Conservation (phyloP, 1,140 invertebrate species). For the Cotesia chilonis region DNA sequence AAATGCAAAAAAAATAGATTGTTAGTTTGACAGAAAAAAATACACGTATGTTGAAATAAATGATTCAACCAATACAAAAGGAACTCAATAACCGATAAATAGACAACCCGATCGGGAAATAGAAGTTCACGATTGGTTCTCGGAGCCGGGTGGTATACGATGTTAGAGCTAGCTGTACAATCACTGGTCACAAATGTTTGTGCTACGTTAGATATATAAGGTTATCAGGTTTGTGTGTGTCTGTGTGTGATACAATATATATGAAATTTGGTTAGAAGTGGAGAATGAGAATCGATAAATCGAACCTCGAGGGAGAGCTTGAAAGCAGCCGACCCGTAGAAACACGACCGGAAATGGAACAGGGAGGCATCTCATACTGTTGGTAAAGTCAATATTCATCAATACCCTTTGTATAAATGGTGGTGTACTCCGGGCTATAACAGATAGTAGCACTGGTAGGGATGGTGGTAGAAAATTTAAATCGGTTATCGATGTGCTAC, state of each 20-base stretch:
- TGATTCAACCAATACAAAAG: background rate
- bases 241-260: background rate
- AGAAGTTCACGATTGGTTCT: slow-evolving; percentile 62
- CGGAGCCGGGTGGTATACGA: slow-evolving; percentile 53
- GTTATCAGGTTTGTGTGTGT: background rate
- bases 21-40: background rate
- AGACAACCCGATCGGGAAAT: slow-evolving; percentile 52
- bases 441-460: background rate
- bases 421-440: background rate
- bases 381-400: slow-evolving; percentile 42
- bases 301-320: slow-evolving; percentile 36
- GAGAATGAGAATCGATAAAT: slow-evolving; percentile 53
- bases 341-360: slow-evolving; percentile 58
- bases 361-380: slow-evolving; percentile 46
- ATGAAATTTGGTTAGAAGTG: background rate
- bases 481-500: background rate
- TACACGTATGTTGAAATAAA: background rate
- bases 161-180: slow-evolving; percentile 49
- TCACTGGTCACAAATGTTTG: background rate
- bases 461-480: background rate
- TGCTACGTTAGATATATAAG: background rate
- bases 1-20: background rate
- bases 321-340: slow-evolving; percentile 41
- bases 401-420: slow-evolving; percentile 35
- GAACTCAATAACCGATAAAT: slow-evolving; percentile 44